Percentiles rank a stretch among this genome's conserved stretches.
Conservation (phyloP, 2,113 vertebrate genomes). For the Neofelis nebulosa region DNA sequence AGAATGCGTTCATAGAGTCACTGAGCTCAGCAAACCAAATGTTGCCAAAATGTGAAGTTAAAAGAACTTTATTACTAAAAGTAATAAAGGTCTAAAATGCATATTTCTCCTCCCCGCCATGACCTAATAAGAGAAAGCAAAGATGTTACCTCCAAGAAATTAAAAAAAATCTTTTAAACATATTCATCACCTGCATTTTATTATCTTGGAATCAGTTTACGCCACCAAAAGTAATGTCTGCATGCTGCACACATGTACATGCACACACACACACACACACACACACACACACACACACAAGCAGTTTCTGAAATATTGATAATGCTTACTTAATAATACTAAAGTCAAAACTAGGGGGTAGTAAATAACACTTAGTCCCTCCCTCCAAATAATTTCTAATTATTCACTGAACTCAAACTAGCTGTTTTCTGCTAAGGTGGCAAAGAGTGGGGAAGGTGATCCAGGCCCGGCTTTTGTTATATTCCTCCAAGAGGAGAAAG, state of each 20-base stretch:
- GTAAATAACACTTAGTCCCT: background rate
- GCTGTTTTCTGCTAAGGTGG: background rate
- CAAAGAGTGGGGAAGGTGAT: background rate
- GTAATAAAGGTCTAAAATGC: background rate
- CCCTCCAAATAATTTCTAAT: background rate
- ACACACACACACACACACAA: background rate
- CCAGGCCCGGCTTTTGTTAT: background rate
- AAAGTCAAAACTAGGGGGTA: conserved; percentile 4
- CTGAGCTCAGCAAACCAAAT: background rate
- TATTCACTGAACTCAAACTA: background rate
- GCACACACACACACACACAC: background rate
- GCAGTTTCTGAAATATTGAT: background rate
- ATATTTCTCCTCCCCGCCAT: too few relatives aligned
- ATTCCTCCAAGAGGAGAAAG: background rate
- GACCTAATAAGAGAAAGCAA: background rate
- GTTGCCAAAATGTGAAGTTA: background rate
- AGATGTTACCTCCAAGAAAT: background rate
- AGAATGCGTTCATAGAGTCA: background rate
- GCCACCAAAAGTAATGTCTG: background rate
- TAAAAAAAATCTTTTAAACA: background rate
- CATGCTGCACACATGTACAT: background rate
- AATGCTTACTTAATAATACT: background rate
- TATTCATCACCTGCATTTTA: background rate
- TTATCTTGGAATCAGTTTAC: conserved; percentile 17
- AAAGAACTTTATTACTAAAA: background rate